Percentiles rank a stretch among this genome's conserved stretches.
These are phyloP conservation scores for Nannobrachium achirus DNA, from an alignment of 2,113 vertebrate genomes.

Conservation along the genomic window DNA sequence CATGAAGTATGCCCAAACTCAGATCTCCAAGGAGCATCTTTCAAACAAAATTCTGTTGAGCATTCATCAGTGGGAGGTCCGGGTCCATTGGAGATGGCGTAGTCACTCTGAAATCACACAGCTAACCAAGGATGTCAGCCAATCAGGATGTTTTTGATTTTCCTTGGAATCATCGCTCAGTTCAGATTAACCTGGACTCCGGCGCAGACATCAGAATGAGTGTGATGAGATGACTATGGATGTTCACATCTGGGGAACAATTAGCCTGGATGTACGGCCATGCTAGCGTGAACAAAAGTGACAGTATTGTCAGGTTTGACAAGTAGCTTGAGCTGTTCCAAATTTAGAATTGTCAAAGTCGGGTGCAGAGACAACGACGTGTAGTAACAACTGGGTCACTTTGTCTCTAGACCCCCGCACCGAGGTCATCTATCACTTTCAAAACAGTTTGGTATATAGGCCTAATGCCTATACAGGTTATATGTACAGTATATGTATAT, in stretches of 20 bases:
- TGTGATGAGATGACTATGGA: conserved; percentile 71
- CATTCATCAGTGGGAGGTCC: conserved; percentile 80
- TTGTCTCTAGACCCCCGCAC: conserved; percentile 33
- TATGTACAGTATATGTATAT: conserved; percentile 43
- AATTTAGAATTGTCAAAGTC: conserved; percentile 67
- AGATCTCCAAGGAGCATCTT: conserved; percentile 76
- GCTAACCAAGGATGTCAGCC: conserved; percentile 81
- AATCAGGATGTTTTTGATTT: conserved; percentile 81
- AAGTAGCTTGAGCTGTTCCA: conserved; percentile 63
- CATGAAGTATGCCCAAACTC: conserved; percentile 46
- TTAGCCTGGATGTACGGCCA: conserved; percentile 70
- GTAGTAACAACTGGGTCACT: conserved; percentile 41
- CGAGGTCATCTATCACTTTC: conserved; percentile 12
- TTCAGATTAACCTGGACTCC: conserved; percentile 83
- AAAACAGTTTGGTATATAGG: no score
- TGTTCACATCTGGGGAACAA: conserved; percentile 78
- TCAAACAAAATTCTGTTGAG: conserved; percentile 77
- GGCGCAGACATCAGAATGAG: conserved; percentile 67
- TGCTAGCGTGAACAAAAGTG: conserved; percentile 57
- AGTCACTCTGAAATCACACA: conserved; percentile 69
- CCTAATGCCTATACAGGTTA: no score
- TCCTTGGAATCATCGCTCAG: conserved; percentile 76
- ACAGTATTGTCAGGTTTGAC: conserved; percentile 66
- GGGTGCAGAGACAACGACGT: conserved; percentile 52
- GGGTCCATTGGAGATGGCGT: conserved; percentile 76